Evolutionary conservation across 2,888 invertebrate species (phyloP), one percentile per base, ranked within the genome.

Genomic region (Aleiodes leptofemur): DNA sequence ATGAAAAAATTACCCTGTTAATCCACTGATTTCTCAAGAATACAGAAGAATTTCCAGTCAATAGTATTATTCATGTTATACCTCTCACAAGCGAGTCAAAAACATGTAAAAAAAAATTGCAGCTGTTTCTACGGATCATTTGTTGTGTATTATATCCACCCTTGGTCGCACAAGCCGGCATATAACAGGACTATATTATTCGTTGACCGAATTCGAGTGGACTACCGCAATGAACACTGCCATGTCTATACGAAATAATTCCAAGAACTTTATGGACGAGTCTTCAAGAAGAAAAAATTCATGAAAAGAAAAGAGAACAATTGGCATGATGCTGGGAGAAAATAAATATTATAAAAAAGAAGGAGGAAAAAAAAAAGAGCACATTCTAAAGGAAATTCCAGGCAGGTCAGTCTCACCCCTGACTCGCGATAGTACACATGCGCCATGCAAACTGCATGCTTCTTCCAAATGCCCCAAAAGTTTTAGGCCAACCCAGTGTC

Each of bases 121-220:
- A 85, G 83, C 85, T 84, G 85, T 71, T 77, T 82, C 82, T 79
- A 83, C 79, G 82, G 81, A 76, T 82, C 83, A 83, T 84, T 85
- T 84, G 82, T 78, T 73, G 70, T 73, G 79, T 73, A 80, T 79
- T 80, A 75, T 55, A 34, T 57, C 31, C 51, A 13, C 34, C 51
- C 59, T 69, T 68, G 57, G 50, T 57, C 23, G 1, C 43, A n/a
- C 23, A 16, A 70, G 57, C 23, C 16, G 70, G 53, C 31, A 31
- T 34, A 70, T 38, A 70, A 16, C 34, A 38, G 48, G 48, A 56
- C 43, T 56, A 68, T 59, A 53, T 14, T 53, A 50, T 53, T 34
- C 50, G 48, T 43, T 73, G 31, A 57, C 56, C 66, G 50, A 56
- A 68, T 68, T 48, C 34, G 34, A 31, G 56, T 64, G 73, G 68